Conservation (phyloP, 2,797 vertebrate genomes). For the Cetoscarus ocellatus region DNA sequence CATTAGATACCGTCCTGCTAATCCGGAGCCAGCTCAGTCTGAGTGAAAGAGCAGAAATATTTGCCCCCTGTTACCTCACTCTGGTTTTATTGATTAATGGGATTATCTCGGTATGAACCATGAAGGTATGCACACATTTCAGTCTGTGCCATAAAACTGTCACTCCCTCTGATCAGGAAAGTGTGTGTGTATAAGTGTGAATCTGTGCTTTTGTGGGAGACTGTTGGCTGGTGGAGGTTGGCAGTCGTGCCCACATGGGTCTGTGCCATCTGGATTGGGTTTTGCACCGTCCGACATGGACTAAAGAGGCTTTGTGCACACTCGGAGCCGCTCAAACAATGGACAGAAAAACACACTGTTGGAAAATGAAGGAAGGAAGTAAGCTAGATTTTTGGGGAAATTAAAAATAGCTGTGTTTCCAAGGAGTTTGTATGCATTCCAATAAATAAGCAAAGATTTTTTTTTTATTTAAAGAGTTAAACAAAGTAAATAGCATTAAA, state of each 20-base stretch:
- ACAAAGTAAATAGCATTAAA: too few relatives aligned
- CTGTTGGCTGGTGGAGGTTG: conserved; percentile 46
- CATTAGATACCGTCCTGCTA: conserved; percentile 23
- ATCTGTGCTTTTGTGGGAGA: background rate
- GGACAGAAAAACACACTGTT: conserved; percentile 38
- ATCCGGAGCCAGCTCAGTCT: conserved; percentile 19
- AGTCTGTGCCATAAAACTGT: conserved; percentile 24
- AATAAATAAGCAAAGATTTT: too few relatives aligned
- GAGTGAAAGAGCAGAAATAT: conserved; percentile 70
- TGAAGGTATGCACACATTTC: conserved; percentile 37
- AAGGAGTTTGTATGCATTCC: too few relatives aligned
- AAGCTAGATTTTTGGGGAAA: conserved; percentile 4
- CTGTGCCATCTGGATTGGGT: conserved; percentile 70
- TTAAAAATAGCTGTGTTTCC: background rate
- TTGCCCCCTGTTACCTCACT: conserved; percentile 35
- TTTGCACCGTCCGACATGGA: conserved; percentile 49
- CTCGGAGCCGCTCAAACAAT: conserved; percentile 29
- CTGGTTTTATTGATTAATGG: conserved; percentile 42
- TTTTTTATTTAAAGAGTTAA: too few relatives aligned
- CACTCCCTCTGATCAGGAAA: conserved; percentile 12
- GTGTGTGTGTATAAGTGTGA: conserved; percentile 25
- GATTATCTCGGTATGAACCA: conserved; percentile 64
- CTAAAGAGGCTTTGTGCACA: conserved; percentile 63
- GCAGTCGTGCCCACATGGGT: conserved; percentile 63
- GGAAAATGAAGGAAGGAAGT: conserved; percentile 1